These are phyloP conservation scores for Melanargia galathea DNA, from an alignment of 2,888 invertebrate species.

Conservation along the genomic window DNA sequence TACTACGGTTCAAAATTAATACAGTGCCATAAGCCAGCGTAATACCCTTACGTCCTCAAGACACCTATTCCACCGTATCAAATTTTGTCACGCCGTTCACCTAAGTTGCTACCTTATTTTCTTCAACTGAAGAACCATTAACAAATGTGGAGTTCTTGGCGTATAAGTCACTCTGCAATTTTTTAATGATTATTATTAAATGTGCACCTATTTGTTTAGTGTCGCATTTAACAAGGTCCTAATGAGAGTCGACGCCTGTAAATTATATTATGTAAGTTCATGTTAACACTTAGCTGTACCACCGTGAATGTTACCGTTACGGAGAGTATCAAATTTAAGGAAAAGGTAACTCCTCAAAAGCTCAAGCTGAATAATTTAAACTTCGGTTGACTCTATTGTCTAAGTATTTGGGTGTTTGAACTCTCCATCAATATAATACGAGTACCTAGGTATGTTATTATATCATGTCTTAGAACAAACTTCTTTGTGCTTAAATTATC, in stretches of 20 bases:
- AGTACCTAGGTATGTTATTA: background rate
- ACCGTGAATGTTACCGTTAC: slow-evolving; percentile 8
- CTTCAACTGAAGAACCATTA: slow-evolving; percentile 43
- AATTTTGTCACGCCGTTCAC: slow-evolving; percentile 59
- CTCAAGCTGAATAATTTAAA: background rate
- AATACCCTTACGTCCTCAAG: slow-evolving; percentile 68
- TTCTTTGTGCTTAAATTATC: too few species aligned
- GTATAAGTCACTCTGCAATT: slow-evolving; percentile 54
- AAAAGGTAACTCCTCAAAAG: background rate
- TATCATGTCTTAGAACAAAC: too few species aligned
- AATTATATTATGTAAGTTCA: slow-evolving; percentile 50
- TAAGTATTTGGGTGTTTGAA: background rate
- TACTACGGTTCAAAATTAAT: slow-evolving; percentile 83
- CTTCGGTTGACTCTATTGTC: background rate
- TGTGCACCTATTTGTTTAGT: slow-evolving; percentile 79
- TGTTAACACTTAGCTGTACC: slow-evolving; percentile 24
- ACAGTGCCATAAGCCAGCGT: slow-evolving; percentile 80
- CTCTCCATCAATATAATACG: background rate
- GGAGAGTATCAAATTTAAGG: slow-evolving; percentile 18
- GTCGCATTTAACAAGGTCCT: slow-evolving; percentile 76
- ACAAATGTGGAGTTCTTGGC: slow-evolving; percentile 36
- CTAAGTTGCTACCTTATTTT: slow-evolving; percentile 46
- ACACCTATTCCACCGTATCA: slow-evolving; percentile 75
- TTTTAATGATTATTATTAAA: slow-evolving; percentile 72
- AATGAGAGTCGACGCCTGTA: slow-evolving; percentile 76